Evolutionary conservation across 2,113 vertebrate species (phyloP).

Genomic region (Acinonyx jubatus): DNA sequence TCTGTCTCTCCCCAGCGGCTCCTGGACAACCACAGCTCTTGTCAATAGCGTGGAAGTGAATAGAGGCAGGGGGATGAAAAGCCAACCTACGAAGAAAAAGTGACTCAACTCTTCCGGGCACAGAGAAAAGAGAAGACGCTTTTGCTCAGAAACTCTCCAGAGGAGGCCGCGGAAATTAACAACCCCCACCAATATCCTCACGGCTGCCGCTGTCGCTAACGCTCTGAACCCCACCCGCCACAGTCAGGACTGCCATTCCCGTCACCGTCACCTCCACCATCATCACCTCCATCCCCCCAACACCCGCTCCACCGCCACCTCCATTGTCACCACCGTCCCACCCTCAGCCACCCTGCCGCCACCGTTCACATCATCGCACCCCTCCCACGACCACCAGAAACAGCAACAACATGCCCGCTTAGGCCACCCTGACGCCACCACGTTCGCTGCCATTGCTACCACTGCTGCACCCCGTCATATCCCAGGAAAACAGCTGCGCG

Average conservation of each 20-base stretch:
- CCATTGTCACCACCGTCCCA: rapidly evolving
- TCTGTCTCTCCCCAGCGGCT: conserved; percentile 12
- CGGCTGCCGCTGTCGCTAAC: rapidly evolving
- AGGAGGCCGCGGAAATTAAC: not conserved
- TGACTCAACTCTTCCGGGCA: not conserved
- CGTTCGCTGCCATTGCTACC: rapidly evolving
- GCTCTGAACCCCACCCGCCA: rapidly evolving
- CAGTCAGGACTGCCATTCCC: too few relatives aligned
- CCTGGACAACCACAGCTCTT: not conserved
- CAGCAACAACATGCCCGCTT: not conserved
- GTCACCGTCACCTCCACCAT: rapidly evolving
- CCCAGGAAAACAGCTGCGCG: not conserved
- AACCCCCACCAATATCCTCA: not conserved
- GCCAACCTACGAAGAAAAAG: not conserved
- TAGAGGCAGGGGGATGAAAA: not conserved
- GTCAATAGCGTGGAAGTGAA: not conserved
- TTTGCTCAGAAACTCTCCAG: not conserved
- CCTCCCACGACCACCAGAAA: rapidly evolving
- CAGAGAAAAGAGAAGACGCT: not conserved
- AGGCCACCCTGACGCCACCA: rapidly evolving
- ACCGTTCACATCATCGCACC: rapidly evolving
- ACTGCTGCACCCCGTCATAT: rapidly evolving
- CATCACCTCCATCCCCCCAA: rapidly evolving
- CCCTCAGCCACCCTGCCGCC: not conserved
- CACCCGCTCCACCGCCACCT: not conserved